These are phyloP conservation scores for Hystrix cristata DNA, from an alignment of 2,113 vertebrate genomes.

Conservation along the genomic window DNA sequence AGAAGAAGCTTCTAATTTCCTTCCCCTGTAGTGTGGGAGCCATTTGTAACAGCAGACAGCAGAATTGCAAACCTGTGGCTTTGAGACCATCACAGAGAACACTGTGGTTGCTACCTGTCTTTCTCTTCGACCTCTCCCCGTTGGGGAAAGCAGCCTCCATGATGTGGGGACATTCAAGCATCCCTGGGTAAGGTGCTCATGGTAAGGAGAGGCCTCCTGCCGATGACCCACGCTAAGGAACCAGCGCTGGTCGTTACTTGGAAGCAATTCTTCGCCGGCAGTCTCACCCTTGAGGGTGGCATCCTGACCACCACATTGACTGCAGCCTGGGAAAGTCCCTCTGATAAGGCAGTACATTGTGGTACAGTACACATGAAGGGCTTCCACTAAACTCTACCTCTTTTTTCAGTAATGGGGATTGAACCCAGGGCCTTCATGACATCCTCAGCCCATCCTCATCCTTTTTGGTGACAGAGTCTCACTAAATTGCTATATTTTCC, in stretches of 20 bases:
- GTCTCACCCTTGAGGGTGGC: background rate
- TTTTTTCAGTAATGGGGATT: background rate
- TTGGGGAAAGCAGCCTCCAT: background rate
- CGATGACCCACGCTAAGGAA: background rate
- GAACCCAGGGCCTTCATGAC: background rate
- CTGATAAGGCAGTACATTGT: background rate
- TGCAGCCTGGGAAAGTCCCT: background rate
- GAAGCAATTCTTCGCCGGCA: background rate
- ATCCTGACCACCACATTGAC: background rate
- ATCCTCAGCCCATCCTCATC: background rate
- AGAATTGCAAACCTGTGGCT: background rate
- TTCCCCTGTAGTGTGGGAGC: background rate
- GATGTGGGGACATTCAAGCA: background rate
- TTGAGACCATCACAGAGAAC: background rate
- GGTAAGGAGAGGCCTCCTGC: background rate
- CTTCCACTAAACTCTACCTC: background rate
- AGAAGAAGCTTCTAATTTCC: background rate
- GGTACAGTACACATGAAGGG: too few species aligned
- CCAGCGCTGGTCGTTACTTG: background rate
- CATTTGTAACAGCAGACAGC: background rate
- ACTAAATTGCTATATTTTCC: background rate
- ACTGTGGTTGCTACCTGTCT: background rate
- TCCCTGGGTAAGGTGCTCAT: rapidly evolving
- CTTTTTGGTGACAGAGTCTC: background rate
- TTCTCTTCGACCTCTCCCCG: background rate